These are phyloP conservation scores for Nomada flava DNA, from an alignment of 2,888 invertebrate genomes.

Conservation along the genomic window DNA sequence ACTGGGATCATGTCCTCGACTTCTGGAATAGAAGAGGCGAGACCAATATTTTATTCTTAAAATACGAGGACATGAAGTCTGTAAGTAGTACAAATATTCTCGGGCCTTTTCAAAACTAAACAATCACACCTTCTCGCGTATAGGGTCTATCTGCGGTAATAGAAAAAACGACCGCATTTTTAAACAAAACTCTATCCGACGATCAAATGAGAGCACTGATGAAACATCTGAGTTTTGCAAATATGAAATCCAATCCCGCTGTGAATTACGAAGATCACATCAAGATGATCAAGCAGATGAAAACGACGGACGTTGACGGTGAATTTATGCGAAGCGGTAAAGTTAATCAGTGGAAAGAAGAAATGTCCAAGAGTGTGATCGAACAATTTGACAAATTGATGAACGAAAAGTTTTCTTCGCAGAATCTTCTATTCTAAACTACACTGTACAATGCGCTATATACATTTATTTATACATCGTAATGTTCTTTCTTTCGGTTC, in stretches of 20 bases:
- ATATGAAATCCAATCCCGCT: constrained; percentile 87
- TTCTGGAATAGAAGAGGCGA: constrained; percentile 72
- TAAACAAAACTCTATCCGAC: constrained; percentile 79
- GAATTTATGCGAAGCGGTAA: constrained; percentile 85
- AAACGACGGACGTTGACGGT: constrained; percentile 79
- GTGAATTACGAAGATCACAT: constrained; percentile 85
- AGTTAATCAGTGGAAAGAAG: constrained; percentile 83
- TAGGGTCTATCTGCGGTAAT: constrained; percentile 84
- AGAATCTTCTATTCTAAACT: constrained; percentile 17
- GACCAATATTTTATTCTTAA: constrained; percentile 74
- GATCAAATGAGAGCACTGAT: constrained; percentile 81
- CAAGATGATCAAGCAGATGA: constrained; percentile 80
- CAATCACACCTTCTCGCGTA: neutral
- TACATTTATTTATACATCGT: neutral
- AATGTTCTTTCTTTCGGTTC: constrained; percentile 19
- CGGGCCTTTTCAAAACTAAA: neutral
- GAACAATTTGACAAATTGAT: constrained; percentile 85
- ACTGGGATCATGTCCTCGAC: constrained; percentile 75
- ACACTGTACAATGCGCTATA: neutral
- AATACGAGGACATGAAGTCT: constrained; percentile 79
- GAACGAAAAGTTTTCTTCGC: constrained; percentile 60
- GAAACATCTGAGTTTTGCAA: constrained; percentile 85
- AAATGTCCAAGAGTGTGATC: constrained; percentile 80
- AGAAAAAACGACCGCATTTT: constrained; percentile 82
- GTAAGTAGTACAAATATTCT: constrained; percentile 62